Conservation (phyloP, 2,113 vertebrate species). For the Thamnophis sirtalis region DNA sequence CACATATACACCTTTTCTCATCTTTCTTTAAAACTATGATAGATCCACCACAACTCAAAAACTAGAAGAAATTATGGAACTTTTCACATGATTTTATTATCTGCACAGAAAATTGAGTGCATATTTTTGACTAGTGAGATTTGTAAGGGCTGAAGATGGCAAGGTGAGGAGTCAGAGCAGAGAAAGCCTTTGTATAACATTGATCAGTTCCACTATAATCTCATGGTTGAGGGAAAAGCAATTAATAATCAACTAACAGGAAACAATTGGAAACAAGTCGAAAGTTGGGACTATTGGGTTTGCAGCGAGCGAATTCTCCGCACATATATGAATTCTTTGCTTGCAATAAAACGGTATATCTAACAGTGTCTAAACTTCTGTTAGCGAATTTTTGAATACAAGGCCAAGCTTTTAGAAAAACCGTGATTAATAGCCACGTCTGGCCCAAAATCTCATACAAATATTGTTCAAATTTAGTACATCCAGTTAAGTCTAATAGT, state of each 20-base stretch:
- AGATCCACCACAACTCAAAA: not conserved
- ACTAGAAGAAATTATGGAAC: not conserved
- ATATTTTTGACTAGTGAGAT: not conserved
- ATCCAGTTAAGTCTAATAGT: not conserved
- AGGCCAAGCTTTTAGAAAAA: not conserved
- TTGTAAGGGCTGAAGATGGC: not conserved
- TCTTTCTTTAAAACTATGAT: not conserved
- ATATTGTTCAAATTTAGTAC: not conserved
- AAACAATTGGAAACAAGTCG: not conserved
- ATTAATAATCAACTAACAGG: not conserved
- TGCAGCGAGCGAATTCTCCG: not conserved
- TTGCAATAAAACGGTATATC: not conserved
- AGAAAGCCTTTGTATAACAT: not conserved
- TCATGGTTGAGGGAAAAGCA: not conserved
- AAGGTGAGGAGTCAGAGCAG: not conserved
- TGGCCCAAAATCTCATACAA: not conserved
- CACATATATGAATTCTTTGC: not conserved
- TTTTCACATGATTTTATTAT: not conserved
- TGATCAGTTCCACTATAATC: not conserved
- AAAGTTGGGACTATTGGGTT: not conserved
- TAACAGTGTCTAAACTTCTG: not conserved
- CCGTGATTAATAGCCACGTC: not conserved
- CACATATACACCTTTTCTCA: not conserved
- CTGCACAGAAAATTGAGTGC: not conserved
- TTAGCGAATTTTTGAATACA: not conserved